Evolutionary conservation across 2,797 vertebrate species (phyloP), one percentile per base, ranked within the genome.

Genomic region (Capromys pilorides): DNA sequence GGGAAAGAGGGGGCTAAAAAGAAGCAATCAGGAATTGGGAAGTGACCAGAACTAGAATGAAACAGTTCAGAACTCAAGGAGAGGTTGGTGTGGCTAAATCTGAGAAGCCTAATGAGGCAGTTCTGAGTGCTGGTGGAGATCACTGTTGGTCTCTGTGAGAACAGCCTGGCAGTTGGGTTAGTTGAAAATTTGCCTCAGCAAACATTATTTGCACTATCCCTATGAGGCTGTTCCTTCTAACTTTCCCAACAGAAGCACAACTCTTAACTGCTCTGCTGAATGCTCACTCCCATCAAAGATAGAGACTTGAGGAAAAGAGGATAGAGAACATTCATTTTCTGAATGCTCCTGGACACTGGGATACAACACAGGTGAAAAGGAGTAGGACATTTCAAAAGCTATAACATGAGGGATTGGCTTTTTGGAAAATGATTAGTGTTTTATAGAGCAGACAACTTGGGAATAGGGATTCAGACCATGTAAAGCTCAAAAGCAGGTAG

Each of bases 161-260:
- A 28, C 8, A 54, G 51, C 39, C 28, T 6, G 10, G 62, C 8
- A 33, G 49, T 0, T 0, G 28, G 16, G 6, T 54, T 5, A 1
- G 45, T 26, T 24, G 2, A 41, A 57, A 36, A 1, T 13, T 6
- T 22, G 41, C 8, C 41, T 36, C 2, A 26, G 4, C 26, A 6
- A 8, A 2, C 41, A 41, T 1, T 59, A 13, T 39, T 7, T 0
- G 1, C 22, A 33, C 61, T 45, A 51, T 45, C 5, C 39, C 49
- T 31, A 16, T 0, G 4, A 39, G 22, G 18, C 54, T 69, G 5
- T 21, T 1, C 28, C 45, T 8, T 45, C 28, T 12, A 26, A 5
- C 36, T 71, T 31, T 19, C 51, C 36, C 12, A 7, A 22, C 14
- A 62, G 80, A 41, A 4, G 24, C 10, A 2, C 4, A 1, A 36